A percentile compares a stretch with the other conserved stretches of the same genome.
These are phyloP conservation scores for Panthera leo DNA, from an alignment of 2,113 vertebrate genomes.

Conservation along the genomic window DNA sequence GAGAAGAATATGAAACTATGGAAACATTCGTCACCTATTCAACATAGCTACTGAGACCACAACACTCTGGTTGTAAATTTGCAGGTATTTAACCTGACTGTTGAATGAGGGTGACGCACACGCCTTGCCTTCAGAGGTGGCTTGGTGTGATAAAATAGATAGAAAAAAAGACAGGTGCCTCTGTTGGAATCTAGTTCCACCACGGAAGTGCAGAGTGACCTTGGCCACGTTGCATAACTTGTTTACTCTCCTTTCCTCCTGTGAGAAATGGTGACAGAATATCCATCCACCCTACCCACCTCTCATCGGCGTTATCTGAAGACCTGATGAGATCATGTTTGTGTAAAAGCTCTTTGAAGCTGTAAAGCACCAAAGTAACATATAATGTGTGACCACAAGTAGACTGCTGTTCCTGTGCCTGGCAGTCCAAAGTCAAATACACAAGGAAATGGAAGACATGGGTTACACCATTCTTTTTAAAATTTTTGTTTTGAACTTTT, in stretches of 20 bases:
- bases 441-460: background rate
- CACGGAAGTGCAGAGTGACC: background rate
- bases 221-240: background rate
- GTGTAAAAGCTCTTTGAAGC: background rate
- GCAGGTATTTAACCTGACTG: background rate
- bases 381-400: background rate
- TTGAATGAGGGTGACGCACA: background rate
- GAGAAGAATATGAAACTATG: background rate
- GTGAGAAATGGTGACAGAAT: background rate
- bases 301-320: background rate
- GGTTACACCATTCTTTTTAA: background rate
- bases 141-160: background rate
- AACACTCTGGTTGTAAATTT: background rate
- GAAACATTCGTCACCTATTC: background rate
- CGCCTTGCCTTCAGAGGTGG: background rate
- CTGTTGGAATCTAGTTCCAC: background rate
- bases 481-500: no score
- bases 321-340: background rate
- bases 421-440: background rate
- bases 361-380: background rate
- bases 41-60: background rate
- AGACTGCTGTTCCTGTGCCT: background rate
- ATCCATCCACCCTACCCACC: background rate
- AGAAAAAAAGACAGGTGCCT: background rate
- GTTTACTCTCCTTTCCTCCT: background rate